Percentiles rank a stretch among this genome's conserved stretches.
Conservation (phyloP, 2,113 vertebrate species). For the Passer montanus region DNA sequence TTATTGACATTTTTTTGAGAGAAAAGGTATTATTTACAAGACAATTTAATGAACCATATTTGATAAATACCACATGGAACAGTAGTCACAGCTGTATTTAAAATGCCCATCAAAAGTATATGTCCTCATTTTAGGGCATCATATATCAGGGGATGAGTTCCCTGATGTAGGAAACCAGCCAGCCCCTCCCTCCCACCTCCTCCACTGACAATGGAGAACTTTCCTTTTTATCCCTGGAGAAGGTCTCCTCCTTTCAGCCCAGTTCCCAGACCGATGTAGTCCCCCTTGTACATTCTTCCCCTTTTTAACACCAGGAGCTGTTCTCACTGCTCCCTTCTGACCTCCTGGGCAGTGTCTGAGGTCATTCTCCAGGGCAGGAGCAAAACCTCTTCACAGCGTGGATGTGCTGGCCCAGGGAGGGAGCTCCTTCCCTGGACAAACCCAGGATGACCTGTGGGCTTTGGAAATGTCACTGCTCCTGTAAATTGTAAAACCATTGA, state of each 20-base stretch:
- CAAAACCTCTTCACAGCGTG: accelerated
- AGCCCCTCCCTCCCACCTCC: background rate
- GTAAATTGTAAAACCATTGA: background rate
- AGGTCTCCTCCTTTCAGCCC: background rate
- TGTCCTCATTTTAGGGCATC: background rate
- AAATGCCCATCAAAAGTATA: background rate
- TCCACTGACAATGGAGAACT: background rate
- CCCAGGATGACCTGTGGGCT: background rate
- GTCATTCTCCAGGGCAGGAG: accelerated
- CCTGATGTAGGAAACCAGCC: background rate
- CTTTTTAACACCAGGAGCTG: background rate
- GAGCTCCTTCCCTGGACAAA: background rate
- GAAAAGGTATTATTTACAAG: background rate
- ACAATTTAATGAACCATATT: background rate
- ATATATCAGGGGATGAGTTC: background rate
- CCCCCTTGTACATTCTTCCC: background rate
- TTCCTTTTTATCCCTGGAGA: background rate
- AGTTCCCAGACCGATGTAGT: background rate
- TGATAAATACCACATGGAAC: background rate
- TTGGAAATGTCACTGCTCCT: background rate
- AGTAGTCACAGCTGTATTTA: background rate
- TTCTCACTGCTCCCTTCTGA: background rate
- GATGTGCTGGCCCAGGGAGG: background rate
- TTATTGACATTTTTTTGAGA: background rate
- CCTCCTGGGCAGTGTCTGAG: accelerated